Percentiles rank a stretch among this genome's conserved stretches.
Evolutionary conservation across 2,888 invertebrate species (phyloP).

Genomic region (Subacronicta megacephala): DNA sequence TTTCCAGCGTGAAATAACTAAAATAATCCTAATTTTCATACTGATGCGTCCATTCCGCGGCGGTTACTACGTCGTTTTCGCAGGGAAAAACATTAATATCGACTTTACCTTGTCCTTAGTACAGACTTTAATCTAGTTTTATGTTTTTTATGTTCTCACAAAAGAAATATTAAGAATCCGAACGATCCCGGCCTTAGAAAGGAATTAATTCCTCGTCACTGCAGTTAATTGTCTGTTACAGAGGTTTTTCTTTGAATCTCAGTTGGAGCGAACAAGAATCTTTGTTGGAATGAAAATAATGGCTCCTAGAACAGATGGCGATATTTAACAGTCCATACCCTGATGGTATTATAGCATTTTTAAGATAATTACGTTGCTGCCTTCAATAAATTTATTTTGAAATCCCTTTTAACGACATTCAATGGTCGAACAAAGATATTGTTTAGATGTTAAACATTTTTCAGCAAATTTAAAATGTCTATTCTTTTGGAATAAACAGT

Average conservation of each 20-base stretch:
- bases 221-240: constrained; percentile 80
- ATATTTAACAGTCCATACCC: constrained; percentile 56
- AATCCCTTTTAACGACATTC: constrained; percentile 9
- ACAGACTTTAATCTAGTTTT: constrained; percentile 41
- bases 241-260: constrained; percentile 74
- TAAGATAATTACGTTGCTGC: constrained; percentile 27
- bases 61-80: constrained; percentile 15
- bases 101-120: constrained; percentile 27
- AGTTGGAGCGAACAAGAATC: constrained; percentile 64
- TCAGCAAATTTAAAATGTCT: not conserved
- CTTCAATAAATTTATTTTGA: constrained; percentile 20
- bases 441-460: constrained; percentile 5
- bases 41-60: constrained; percentile 28
- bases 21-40: constrained; percentile 41
- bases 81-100: constrained; percentile 31
- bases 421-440: not conserved
- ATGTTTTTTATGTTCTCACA: constrained; percentile 37
- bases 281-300: constrained; percentile 75
- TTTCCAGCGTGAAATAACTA: constrained; percentile 23
- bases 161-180: constrained; percentile 52
- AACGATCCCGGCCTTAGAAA: constrained; percentile 51
- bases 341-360: constrained; percentile 47
- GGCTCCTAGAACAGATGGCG: constrained; percentile 63
- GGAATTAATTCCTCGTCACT: constrained; percentile 75
- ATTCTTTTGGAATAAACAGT: not conserved